A percentile compares a stretch with the other conserved stretches of the same genome.
Conservation (phyloP, 2,113 vertebrate genomes). For the Platichthys stellatus region DNA sequence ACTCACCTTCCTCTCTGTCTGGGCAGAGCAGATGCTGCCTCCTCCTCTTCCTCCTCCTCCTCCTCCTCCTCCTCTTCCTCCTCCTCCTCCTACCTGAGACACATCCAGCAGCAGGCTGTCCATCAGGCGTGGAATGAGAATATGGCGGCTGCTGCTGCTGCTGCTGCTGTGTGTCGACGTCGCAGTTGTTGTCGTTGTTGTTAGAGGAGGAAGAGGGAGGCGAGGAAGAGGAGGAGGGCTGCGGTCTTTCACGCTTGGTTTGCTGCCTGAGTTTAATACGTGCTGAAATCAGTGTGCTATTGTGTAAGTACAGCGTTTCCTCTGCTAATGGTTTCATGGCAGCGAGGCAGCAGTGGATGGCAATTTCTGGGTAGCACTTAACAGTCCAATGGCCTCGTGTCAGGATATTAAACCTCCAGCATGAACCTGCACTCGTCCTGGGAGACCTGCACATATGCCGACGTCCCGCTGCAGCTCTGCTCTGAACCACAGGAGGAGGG, state of each 20-base stretch:
- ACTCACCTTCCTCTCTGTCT: not conserved
- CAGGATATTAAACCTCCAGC: constrained; percentile 27
- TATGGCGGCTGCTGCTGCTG: constrained; percentile 22
- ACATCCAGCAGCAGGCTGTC: constrained; percentile 41
- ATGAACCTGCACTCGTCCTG: constrained; percentile 13
- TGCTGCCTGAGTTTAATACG: constrained; percentile 61
- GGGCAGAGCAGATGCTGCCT: too few relatives aligned
- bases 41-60: not conserved
- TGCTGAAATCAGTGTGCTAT: constrained; percentile 49
- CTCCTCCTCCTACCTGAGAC: constrained; percentile 8
- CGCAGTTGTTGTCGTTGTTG: constrained; percentile 9
- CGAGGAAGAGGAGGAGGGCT: constrained; percentile 2
- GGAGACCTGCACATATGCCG: constrained; percentile 5
- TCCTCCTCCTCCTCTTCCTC: not conserved
- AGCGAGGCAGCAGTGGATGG: constrained; percentile 25
- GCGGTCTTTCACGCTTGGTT: constrained; percentile 56
- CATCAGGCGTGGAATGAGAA: constrained; percentile 53
- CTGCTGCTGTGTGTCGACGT: constrained; percentile 4
- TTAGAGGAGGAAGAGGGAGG: not conserved
- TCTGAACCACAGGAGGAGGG: not conserved
- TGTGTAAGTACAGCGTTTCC: constrained; percentile 65
- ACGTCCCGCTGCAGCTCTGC: constrained; percentile 4
- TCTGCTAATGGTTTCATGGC: constrained; percentile 53
- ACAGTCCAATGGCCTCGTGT: constrained; percentile 27
- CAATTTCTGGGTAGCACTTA: constrained; percentile 38